Percentiles rank a stretch among this genome's conserved stretches.
phyloP scores from a whole-genome alignment of 2,113 vertebrate genomes.

The Suricata suricatta region DNA sequence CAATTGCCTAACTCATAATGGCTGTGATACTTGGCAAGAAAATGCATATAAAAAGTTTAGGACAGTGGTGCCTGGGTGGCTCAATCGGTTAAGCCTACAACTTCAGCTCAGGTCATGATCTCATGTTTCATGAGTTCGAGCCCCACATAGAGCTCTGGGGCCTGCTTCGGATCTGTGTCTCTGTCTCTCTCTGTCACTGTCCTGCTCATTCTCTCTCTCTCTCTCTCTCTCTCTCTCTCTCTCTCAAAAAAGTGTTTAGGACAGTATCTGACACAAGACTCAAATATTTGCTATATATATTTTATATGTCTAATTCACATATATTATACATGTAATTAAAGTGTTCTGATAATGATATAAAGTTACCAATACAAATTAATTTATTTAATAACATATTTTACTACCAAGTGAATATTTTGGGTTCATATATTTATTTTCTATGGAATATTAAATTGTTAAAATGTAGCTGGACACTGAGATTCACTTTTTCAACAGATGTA shows the following conservation, averaged over 20 bases:
- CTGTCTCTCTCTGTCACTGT: too few species aligned
- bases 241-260: background rate
- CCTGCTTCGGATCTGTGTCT: too few species aligned
- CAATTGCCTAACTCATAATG: background rate
- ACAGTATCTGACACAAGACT: background rate
- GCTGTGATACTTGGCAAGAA: background rate
- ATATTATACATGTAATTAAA: background rate
- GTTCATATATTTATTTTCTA: background rate
- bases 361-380: background rate
- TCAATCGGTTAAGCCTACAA: too few species aligned
- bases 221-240: too few species aligned
- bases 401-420: background rate
- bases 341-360: background rate
- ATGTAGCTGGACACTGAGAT: background rate
- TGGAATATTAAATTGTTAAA: background rate
- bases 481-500: background rate
- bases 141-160: too few species aligned
- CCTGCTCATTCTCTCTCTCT: too few species aligned
- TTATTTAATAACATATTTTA: background rate
- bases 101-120: too few species aligned
- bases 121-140: too few species aligned
- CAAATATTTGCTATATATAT: background rate
- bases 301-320: background rate
- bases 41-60: background rate
- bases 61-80: too few species aligned